Evolutionary conservation across 2,888 invertebrate genomes (phyloP).

Genomic region (Steromphala cineraria): DNA sequence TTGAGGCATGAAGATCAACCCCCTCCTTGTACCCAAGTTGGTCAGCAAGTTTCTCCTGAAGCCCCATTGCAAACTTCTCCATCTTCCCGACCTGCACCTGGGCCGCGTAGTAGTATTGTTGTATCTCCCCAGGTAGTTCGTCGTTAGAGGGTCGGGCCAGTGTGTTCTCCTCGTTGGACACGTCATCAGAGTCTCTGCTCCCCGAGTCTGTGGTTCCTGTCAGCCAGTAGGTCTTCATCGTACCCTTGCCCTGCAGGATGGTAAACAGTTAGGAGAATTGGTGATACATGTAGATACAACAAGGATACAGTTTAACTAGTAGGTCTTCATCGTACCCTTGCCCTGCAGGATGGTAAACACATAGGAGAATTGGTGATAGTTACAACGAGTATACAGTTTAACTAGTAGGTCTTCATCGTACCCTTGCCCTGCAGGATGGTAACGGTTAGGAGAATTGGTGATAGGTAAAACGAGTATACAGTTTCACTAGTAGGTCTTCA

Average conservation of each 20-base stretch:
- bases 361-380: too few species aligned
- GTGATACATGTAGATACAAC: too few species aligned
- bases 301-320: too few species aligned
- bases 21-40: conserved; percentile 11
- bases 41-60: not conserved
- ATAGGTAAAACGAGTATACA: too few species aligned
- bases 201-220: not conserved
- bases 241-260: conserved; percentile 31
- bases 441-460: too few species aligned
- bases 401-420: too few species aligned
- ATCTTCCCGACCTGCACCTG: conserved; percentile 26
- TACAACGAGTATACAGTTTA: too few species aligned
- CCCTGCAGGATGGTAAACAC: too few species aligned
- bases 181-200: not conserved
- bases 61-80: not conserved
- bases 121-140: conserved; percentile 38
- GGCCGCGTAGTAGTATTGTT: conserved; percentile 20
- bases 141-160: not conserved
- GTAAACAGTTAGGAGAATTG: too few species aligned
- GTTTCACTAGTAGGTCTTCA: conserved; percentile 38
- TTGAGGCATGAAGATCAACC: not conserved
- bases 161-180: not conserved
- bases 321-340: too few species aligned
- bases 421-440: too few species aligned
- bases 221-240: conserved; percentile 38